Evolutionary conservation across 2,113 vertebrate species (phyloP).

Genomic region (Caloenas nicobarica): DNA sequence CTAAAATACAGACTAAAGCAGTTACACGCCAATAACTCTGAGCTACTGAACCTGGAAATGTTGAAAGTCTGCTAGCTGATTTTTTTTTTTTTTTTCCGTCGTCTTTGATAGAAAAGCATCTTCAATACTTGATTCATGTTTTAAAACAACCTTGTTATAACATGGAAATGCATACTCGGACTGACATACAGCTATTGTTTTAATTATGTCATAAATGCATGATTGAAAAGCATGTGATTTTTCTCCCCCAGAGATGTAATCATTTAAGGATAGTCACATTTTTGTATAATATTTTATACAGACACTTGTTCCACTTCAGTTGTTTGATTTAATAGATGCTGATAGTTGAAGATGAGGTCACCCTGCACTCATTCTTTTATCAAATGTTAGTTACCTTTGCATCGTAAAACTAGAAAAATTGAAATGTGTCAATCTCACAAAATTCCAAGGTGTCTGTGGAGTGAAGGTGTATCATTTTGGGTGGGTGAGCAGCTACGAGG

Average conservation of each 20-base stretch:
- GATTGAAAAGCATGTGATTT: background rate
- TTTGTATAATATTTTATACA: background rate
- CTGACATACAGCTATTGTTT: background rate
- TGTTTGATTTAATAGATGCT: background rate
- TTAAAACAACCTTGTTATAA: background rate
- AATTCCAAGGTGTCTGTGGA: background rate
- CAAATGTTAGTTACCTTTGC: background rate
- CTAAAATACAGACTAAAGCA: background rate
- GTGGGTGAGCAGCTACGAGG: background rate
- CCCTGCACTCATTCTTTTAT: background rate
- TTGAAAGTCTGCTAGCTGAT: background rate
- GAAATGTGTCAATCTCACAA: background rate
- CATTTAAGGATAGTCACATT: background rate
- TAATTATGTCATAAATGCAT: background rate
- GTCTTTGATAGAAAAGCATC: background rate
- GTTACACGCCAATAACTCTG: background rate
- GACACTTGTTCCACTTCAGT: background rate
- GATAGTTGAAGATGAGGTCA: background rate
- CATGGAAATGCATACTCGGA: accelerated
- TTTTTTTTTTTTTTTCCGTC: background rate
- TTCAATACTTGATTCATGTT: background rate
- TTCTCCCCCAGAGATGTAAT: background rate
- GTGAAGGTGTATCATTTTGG: background rate
- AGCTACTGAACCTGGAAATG: background rate
- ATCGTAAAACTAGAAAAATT: background rate